Conservation (phyloP, 2,888 invertebrate species). For the Exephanes ischioxanthus region DNA sequence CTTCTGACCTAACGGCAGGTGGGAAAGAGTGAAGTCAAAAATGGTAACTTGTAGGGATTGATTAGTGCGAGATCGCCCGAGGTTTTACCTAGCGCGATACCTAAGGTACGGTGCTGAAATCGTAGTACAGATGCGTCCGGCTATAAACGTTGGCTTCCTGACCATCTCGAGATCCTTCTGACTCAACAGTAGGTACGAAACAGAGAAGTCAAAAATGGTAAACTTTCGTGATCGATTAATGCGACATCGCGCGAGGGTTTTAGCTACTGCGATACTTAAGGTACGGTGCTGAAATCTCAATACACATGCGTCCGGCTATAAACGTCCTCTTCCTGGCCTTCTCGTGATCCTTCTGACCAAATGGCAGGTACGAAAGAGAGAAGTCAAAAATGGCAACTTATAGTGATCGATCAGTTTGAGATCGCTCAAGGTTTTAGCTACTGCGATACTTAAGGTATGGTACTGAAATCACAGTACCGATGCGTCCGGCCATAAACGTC, state of each 20-base stretch:
- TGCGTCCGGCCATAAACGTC: too few species aligned
- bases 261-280: background rate
- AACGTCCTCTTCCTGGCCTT: too few species aligned
- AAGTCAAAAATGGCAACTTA: slow-evolving; percentile 10
- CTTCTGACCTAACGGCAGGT: slow-evolving; percentile 27
- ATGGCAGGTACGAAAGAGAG: slow-evolving; percentile 11
- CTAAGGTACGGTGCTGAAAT: too few species aligned
- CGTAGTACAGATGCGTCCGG: background rate
- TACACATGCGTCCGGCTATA: too few species aligned
- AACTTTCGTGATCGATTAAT: background rate
- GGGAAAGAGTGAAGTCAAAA: slow-evolving; percentile 15
- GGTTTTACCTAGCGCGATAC: background rate
- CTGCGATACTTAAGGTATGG: background rate
- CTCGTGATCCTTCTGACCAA: slow-evolving; percentile 6
- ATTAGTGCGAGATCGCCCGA: background rate
- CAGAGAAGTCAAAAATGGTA: slow-evolving; percentile 22
- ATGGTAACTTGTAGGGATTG: background rate
- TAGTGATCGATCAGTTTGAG: background rate
- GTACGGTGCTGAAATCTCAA: background rate
- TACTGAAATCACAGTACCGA: background rate
- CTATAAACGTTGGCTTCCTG: too few species aligned
- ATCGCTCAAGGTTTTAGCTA: background rate
- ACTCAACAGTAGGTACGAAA: slow-evolving; percentile 7
- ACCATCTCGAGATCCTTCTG: background rate
- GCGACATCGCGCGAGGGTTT: background rate